These are phyloP conservation scores for Phortica okadai DNA, from an alignment of 2,888 invertebrate genomes.

Conservation along the genomic window DNA sequence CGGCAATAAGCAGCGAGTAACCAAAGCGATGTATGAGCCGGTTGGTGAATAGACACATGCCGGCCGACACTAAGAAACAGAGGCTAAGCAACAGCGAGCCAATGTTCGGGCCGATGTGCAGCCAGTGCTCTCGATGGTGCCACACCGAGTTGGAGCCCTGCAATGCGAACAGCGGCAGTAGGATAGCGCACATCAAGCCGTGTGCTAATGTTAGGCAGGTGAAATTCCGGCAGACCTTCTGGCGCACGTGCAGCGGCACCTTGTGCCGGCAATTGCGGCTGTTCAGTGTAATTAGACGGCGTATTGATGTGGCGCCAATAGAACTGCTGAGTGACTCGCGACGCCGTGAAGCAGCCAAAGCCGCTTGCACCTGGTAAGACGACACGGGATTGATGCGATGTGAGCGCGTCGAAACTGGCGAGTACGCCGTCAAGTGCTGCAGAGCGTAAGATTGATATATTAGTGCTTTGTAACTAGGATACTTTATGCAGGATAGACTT, in stretches of 20 bases:
- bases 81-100: slow-evolving; percentile 82
- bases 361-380: slow-evolving; percentile 75
- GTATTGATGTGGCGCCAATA: slow-evolving; percentile 86
- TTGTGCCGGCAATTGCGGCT: slow-evolving; percentile 77
- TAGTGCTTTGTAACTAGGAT: background rate
- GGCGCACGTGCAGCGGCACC: slow-evolving; percentile 74
- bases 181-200: slow-evolving; percentile 69
- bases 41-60: slow-evolving; percentile 78
- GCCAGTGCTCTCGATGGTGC: slow-evolving; percentile 75
- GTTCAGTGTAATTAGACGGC: slow-evolving; percentile 82
- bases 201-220: slow-evolving; percentile 72
- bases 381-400: slow-evolving; percentile 77
- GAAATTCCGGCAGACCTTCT: slow-evolving; percentile 73
- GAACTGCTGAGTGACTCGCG: slow-evolving; percentile 85
- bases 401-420: slow-evolving; percentile 80
- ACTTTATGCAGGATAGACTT: slow-evolving; percentile 38
- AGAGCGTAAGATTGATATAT: background rate
- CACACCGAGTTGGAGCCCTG: slow-evolving; percentile 76
- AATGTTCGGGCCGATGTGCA: slow-evolving; percentile 74
- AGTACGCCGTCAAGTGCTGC: slow-evolving; percentile 77
- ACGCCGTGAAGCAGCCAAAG: slow-evolving; percentile 77
- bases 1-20: slow-evolving; percentile 77
- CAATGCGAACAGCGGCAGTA: slow-evolving; percentile 73
- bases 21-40: slow-evolving; percentile 78
- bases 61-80: slow-evolving; percentile 81